phyloP scores from a whole-genome alignment of 2,797 vertebrate species.

The Oryzias sinensis region DNA sequence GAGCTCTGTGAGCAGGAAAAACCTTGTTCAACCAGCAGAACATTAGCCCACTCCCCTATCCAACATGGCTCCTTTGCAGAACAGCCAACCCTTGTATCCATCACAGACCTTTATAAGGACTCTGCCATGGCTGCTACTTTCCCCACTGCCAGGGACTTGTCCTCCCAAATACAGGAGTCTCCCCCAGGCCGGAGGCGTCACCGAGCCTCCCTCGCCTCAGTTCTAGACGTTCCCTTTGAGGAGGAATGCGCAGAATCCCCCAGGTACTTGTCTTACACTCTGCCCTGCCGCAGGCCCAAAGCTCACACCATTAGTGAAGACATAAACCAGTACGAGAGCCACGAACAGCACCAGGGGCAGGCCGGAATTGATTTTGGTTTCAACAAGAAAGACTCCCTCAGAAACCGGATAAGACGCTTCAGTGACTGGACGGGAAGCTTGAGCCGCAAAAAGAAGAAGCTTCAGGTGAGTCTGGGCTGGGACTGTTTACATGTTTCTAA shows the following conservation, averaged over 20 bases:
- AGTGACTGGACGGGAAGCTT: conserved; percentile 96
- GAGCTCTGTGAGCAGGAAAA: conserved; percentile 84
- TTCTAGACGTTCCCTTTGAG: conserved; percentile 81
- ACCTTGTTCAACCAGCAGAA: conserved; percentile 67
- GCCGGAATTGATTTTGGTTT: conserved; percentile 69
- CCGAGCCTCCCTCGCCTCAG: conserved; percentile 85
- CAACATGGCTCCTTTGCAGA: conserved; percentile 79
- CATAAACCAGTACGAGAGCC: conserved; percentile 39
- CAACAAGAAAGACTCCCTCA: conserved; percentile 87
- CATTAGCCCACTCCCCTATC: conserved; percentile 70
- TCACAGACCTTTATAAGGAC: conserved; percentile 83
- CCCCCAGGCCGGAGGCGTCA: conserved; percentile 66
- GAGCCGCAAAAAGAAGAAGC: conserved; percentile 88
- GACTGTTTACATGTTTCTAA: too few relatives aligned
- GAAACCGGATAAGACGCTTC: conserved; percentile 87
- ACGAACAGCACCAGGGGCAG: conserved; percentile 39
- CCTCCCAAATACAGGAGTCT: conserved; percentile 70
- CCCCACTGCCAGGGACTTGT: conserved; percentile 72
- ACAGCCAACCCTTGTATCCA: conserved; percentile 81
- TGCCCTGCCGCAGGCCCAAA: conserved; percentile 87
- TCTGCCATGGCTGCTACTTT: conserved; percentile 76
- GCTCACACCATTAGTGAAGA: conserved; percentile 61
- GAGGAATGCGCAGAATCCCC: conserved; percentile 74
- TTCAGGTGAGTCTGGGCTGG: conserved; percentile 76
- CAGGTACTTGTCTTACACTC: conserved; percentile 87